Evolutionary conservation across 1,140 invertebrate species (phyloP).

Genomic region (Listronotus bonariensis): DNA sequence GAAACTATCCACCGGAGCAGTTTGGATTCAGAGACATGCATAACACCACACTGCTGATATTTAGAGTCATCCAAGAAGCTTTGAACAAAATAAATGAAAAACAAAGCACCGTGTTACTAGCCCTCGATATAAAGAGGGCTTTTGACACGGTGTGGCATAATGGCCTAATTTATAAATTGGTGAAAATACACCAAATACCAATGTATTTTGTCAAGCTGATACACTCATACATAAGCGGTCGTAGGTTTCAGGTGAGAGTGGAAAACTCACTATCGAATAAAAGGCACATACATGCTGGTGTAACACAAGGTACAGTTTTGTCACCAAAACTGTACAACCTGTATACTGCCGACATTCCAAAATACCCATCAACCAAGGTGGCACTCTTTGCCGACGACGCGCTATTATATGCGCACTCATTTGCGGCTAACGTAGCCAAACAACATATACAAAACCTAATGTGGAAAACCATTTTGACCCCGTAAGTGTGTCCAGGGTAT

Average conservation of each 20-base stretch:
- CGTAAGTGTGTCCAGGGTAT: no score
- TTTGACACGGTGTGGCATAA: conserved; percentile 51
- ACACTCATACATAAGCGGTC: conserved; percentile 38
- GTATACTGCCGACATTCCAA: conserved; percentile 36
- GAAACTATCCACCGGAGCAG: conserved; percentile 38
- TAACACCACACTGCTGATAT: conserved; percentile 25
- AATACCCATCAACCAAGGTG: no score
- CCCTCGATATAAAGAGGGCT: conserved; percentile 50
- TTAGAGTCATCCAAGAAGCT: conserved; percentile 12
- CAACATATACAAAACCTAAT: no score
- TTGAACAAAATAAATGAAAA: conserved; percentile 16
- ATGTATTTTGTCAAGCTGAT: conserved; percentile 37
- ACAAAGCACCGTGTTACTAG: conserved; percentile 37
- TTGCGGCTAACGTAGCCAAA: no score
- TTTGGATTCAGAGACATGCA: conserved; percentile 41
- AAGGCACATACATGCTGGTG: conserved; percentile 39
- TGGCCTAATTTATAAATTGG: conserved; percentile 48
- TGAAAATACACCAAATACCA: conserved; percentile 20
- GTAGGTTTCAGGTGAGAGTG: conserved; percentile 44
- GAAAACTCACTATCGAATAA: conserved; percentile 25
- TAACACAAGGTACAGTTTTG: conserved; percentile 44
- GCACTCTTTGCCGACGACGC: no score
- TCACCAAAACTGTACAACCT: conserved; percentile 40
- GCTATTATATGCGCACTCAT: no score
- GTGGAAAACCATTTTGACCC: no score